A percentile compares a stretch with the other conserved stretches of the same genome.
Evolutionary conservation across 2,888 invertebrate genomes (phyloP).

Genomic region (Apamea monoglypha): DNA sequence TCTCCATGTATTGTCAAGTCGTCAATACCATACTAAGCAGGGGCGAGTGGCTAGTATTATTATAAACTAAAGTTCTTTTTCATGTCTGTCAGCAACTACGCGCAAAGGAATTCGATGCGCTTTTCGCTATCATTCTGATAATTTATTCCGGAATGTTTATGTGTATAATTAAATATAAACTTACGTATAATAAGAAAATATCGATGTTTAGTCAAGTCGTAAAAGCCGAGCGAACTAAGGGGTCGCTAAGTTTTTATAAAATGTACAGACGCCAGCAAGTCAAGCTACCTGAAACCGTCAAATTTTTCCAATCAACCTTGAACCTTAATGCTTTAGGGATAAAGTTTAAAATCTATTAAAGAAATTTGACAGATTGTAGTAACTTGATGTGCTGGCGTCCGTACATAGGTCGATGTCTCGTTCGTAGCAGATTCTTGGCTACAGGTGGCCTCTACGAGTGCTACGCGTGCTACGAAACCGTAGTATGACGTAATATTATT

Average conservation of each 20-base stretch:
- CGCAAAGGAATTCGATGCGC: background rate
- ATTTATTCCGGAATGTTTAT: background rate
- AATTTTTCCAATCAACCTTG: too few relatives aligned
- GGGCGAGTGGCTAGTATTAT: background rate
- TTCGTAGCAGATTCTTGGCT: conserved; percentile 21
- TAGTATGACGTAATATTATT: conserved; percentile 4
- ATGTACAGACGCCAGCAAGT: too few relatives aligned
- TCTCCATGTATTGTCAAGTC: background rate
- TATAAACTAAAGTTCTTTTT: background rate
- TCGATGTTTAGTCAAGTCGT: background rate
- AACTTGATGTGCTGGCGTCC: too few relatives aligned
- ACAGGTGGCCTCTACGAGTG: conserved; percentile 36
- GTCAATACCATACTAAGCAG: background rate
- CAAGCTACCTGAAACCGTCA: too few relatives aligned
- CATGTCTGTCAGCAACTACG: too few relatives aligned
- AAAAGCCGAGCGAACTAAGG: too few relatives aligned
- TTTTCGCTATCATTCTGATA: background rate
- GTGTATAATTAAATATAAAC: too few relatives aligned
- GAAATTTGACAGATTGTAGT: too few relatives aligned
- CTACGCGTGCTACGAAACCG: conserved; percentile 26
- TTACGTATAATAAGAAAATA: background rate
- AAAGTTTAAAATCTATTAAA: too few relatives aligned
- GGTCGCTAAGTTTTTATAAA: background rate
- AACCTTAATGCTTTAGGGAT: too few relatives aligned
- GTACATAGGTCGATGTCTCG: background rate